Conservation (phyloP, 2,113 vertebrate genomes). For the Caranx melampygus region DNA sequence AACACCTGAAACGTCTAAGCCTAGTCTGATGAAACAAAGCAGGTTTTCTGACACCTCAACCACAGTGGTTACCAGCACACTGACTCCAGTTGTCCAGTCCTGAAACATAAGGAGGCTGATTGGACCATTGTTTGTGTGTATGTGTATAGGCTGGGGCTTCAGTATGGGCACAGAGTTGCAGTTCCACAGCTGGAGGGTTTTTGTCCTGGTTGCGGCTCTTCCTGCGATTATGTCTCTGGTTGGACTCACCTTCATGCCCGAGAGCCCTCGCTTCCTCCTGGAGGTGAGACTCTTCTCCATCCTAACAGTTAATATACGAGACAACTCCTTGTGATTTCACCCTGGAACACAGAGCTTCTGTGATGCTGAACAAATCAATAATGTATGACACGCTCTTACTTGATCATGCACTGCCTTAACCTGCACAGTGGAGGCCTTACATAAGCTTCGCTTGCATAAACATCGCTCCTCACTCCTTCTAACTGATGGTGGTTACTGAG, state of each 20-base stretch:
- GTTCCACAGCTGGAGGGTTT: slow-evolving; percentile 97
- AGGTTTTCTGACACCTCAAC: too few species aligned
- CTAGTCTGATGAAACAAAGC: too few species aligned
- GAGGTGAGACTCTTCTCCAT: slow-evolving; percentile 85
- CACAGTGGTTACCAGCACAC: too few species aligned
- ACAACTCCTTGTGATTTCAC: not conserved
- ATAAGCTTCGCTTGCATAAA: not conserved
- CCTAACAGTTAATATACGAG: not conserved
- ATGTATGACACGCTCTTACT: not conserved
- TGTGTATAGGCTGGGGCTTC: slow-evolving; percentile 93
- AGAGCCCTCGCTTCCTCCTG: slow-evolving; percentile 95
- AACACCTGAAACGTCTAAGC: too few species aligned
- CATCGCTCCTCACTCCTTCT: not conserved
- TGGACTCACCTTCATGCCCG: slow-evolving; percentile 94
- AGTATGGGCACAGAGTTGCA: slow-evolving; percentile 96
- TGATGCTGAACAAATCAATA: slow-evolving; percentile 1
- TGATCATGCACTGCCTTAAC: not conserved
- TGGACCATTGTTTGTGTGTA: not conserved
- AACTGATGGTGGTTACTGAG: not conserved
- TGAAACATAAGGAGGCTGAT: too few species aligned
- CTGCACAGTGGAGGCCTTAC: not conserved
- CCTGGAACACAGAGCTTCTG: not conserved
- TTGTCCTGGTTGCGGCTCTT: slow-evolving; percentile 91
- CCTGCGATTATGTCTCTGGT: slow-evolving; percentile 90
- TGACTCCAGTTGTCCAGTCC: too few species aligned